Conservation (phyloP, 2,888 invertebrate species). For the Andricus curvator region DNA sequence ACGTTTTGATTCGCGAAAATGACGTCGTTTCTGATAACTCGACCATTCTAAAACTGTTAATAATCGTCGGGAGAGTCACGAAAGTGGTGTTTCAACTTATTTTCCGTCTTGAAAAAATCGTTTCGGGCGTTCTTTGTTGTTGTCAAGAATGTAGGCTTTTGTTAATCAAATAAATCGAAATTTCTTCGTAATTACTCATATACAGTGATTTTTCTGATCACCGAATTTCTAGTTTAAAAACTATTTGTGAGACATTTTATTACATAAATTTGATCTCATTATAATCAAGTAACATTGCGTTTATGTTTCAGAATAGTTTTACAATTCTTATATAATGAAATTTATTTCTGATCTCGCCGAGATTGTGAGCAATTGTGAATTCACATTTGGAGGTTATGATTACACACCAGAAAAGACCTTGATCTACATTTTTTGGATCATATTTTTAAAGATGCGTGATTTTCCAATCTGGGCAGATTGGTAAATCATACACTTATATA, state of each 20-base stretch:
- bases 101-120: background rate
- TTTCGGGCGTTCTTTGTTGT: background rate
- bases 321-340: background rate
- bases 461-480: no score
- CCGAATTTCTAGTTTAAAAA: background rate
- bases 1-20: background rate
- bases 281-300: background rate
- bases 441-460: no score
- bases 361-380: no score
- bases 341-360: background rate
- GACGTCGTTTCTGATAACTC: background rate
- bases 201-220: background rate
- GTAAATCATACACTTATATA: no score
- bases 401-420: no score
- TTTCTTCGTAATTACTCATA: background rate
- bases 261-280: background rate
- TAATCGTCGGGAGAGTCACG: background rate
- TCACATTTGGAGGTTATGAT: no score
- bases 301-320: background rate
- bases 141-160: no score
- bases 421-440: no score
- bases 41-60: background rate
- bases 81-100: background rate
- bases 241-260: background rate
- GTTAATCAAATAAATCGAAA: no score